A percentile compares a stretch with the other conserved stretches of the same genome.
Evolutionary conservation across 2,113 vertebrate genomes (phyloP).

Genomic region (Thomomys bottae): DNA sequence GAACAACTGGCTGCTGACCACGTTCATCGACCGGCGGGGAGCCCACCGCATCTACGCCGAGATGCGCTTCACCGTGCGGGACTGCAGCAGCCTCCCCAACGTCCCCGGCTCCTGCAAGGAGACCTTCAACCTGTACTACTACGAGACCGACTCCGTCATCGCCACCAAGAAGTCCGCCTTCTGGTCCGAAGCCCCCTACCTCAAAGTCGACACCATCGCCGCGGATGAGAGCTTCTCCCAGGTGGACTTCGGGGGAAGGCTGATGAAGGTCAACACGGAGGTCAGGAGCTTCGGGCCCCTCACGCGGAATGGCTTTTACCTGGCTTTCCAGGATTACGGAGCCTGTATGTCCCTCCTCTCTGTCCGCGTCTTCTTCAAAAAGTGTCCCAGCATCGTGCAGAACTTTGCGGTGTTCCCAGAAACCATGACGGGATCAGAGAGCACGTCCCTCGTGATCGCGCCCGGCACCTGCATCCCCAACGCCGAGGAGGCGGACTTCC

Average conservation of each 20-base stretch:
- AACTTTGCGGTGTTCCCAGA: conserved; percentile 98
- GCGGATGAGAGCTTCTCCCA: conserved; percentile 99
- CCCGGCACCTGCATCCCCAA: conserved; percentile 96
- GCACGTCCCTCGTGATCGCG: conserved; percentile 97
- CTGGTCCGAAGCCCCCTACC: conserved; percentile 98
- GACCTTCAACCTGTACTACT: conserved; percentile 99
- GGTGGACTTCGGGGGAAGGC: conserved; percentile 97
- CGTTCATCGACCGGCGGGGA: conserved; percentile 94
- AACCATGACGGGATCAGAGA: conserved; percentile 98
- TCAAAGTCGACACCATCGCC: conserved; percentile 99
- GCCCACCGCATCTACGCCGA: conserved; percentile 98
- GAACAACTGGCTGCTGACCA: conserved; percentile 99
- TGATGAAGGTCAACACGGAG: conserved; percentile 99
- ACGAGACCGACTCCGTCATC: conserved; percentile 96
- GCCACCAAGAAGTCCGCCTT: conserved; percentile 97
- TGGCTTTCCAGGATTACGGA: conserved; percentile 99
- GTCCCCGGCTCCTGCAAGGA: conserved; percentile 99
- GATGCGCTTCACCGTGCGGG: conserved; percentile 98
- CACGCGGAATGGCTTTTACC: conserved; percentile 96
- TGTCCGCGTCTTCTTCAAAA: conserved; percentile 98
- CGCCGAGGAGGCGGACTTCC: conserved; percentile 97
- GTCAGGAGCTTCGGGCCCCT: conserved; percentile 97
- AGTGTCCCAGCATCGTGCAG: conserved; percentile 98
- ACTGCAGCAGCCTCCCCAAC: conserved; percentile 98
- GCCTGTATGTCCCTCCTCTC: conserved; percentile 99